Evolutionary conservation across 2,888 invertebrate genomes (phyloP).

Genomic region (Oxystoma pomonae): DNA sequence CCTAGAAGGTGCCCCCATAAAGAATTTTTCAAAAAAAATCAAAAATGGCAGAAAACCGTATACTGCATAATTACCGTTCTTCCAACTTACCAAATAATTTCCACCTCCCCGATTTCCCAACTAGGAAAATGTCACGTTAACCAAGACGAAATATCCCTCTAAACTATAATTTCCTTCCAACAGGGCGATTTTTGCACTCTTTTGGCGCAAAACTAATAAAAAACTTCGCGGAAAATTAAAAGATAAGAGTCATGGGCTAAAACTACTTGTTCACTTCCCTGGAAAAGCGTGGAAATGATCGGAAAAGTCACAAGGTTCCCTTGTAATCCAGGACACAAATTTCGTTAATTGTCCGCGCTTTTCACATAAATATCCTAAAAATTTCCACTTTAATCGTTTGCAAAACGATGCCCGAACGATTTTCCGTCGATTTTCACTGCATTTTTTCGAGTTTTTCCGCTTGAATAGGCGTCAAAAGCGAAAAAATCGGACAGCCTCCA

Average conservation of each 20-base stretch:
- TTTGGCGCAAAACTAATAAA: neutral
- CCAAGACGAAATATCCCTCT: too few relatives aligned
- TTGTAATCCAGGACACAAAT: conserved; percentile 1
- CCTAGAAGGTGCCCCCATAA: too few relatives aligned
- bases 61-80: too few relatives aligned
- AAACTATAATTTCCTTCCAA: too few relatives aligned
- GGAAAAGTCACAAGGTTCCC: neutral
- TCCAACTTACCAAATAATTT: too few relatives aligned
- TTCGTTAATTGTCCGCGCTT: conserved; percentile 2
- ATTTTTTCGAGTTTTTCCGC: conserved; percentile 26
- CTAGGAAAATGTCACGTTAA: too few relatives aligned
- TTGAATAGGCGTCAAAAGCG: conserved; percentile 25
- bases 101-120: too few relatives aligned
- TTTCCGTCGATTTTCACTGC: conserved; percentile 24
- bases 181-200: too few relatives aligned
- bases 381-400: neutral
- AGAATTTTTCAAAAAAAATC: too few relatives aligned
- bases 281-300: neutral
- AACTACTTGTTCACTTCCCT: neutral
- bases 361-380: neutral
- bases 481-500: conserved; percentile 23
- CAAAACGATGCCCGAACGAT: neutral
- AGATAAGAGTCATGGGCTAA: neutral
- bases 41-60: too few relatives aligned
- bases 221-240: neutral